phyloP scores from a whole-genome alignment of 2,797 vertebrate species.

The Falco naumanni region DNA sequence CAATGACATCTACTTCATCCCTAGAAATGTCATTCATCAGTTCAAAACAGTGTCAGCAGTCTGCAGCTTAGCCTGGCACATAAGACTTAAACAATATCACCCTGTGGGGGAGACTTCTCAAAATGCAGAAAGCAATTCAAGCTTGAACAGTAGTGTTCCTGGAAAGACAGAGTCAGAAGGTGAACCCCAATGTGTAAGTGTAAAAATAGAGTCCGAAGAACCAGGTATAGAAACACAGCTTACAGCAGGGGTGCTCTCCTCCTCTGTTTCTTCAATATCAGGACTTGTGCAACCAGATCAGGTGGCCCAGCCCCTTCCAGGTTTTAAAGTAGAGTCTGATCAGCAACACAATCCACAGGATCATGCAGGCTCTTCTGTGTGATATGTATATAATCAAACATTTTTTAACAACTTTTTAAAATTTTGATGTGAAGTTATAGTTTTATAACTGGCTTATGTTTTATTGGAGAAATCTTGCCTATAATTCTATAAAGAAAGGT shows the following conservation, averaged over 20 bases:
- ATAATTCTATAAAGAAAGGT: conserved; percentile 87
- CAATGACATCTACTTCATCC: conserved; percentile 99
- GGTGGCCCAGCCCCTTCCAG: conserved; percentile 71
- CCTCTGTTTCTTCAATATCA: conserved; percentile 71
- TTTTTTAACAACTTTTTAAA: conserved; percentile 86
- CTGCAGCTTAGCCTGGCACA: conserved; percentile 98
- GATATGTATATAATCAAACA: conserved; percentile 82
- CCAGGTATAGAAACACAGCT: conserved; percentile 76
- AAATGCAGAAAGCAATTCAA: conserved; percentile 71
- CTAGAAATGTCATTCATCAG: conserved; percentile 98
- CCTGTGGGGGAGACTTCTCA: conserved; percentile 75
- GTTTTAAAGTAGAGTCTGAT: conserved; percentile 78
- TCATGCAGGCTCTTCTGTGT: conserved; percentile 78
- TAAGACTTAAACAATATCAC: conserved; percentile 93
- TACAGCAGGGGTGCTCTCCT: conserved; percentile 65
- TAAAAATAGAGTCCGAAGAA: conserved; percentile 80
- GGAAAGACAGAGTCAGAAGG: conserved; percentile 77
- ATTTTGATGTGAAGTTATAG: conserved; percentile 90
- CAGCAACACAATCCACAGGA: conserved; percentile 76
- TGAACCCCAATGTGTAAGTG: conserved; percentile 72
- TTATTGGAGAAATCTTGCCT: conserved; percentile 86
- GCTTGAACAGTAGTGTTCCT: conserved; percentile 73
- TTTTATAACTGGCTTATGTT: conserved; percentile 88
- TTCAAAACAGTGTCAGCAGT: conserved; percentile 99
- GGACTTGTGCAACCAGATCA: conserved; percentile 77